A percentile compares a stretch with the other conserved stretches of the same genome.
These are phyloP conservation scores for Anticlea derivata DNA, from an alignment of 2,888 invertebrate genomes.

Conservation along the genomic window DNA sequence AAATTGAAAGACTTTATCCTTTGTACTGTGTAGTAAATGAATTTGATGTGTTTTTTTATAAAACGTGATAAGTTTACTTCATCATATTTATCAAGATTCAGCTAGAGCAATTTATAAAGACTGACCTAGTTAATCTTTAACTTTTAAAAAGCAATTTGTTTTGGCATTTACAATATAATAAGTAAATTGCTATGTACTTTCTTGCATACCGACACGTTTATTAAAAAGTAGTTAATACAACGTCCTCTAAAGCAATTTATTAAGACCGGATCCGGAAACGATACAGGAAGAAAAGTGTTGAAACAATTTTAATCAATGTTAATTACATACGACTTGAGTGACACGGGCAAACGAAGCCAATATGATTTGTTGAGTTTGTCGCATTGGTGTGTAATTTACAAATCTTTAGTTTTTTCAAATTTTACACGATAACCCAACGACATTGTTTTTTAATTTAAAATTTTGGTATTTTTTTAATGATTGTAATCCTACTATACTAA, in stretches of 20 bases:
- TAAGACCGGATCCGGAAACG: conserved; percentile 50
- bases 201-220: conserved; percentile 7
- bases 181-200: conserved; percentile 13
- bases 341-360: conserved; percentile 29
- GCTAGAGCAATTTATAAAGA: not conserved
- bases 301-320: conserved; percentile 43
- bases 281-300: conserved; percentile 44
- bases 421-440: no score
- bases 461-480: no score
- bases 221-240: conserved; percentile 13
- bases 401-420: not conserved
- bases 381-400: conserved; percentile 1
- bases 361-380: conserved; percentile 7
- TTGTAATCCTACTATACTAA: no score
- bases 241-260: conserved; percentile 30
- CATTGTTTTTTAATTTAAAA: no score
- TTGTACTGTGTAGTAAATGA: no score
- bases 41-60: no score
- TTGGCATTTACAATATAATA: conserved; percentile 23
- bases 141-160: conserved; percentile 17
- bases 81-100: not conserved
- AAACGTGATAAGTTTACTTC: no score
- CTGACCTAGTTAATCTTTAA: conserved; percentile 17
- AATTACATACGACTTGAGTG: conserved; percentile 30
- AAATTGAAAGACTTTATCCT: no score